A percentile compares a stretch with the other conserved stretches of the same genome.
Evolutionary conservation across 2,888 invertebrate species (phyloP).

Genomic region (Tubiluchus corallicola): DNA sequence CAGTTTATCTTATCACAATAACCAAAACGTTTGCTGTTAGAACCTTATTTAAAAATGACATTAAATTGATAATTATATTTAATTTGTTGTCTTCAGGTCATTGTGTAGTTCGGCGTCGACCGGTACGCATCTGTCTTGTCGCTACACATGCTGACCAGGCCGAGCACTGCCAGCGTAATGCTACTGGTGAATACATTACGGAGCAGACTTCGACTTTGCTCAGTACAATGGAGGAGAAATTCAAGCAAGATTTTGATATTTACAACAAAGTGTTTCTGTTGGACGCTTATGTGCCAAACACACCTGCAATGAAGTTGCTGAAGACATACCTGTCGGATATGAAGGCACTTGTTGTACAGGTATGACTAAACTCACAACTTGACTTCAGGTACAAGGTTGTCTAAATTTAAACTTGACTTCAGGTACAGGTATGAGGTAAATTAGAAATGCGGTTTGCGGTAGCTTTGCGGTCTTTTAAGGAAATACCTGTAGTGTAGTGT

Average conservation of each 20-base stretch:
- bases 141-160: slow-evolving; percentile 42
- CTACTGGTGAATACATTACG: slow-evolving; percentile 39
- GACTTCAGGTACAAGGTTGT: too few relatives aligned
- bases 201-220: slow-evolving; percentile 36
- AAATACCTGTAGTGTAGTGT: too few relatives aligned
- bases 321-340: slow-evolving; percentile 36
- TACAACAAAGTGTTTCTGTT: slow-evolving; percentile 38
- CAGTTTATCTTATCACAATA: too few relatives aligned
- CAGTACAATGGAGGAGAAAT: slow-evolving; percentile 25
- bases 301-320: slow-evolving; percentile 41
- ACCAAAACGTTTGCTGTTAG: too few relatives aligned
- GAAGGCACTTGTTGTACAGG: slow-evolving; percentile 37
- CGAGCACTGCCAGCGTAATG: slow-evolving; percentile 34
- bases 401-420: too few relatives aligned
- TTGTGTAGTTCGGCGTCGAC: slow-evolving; percentile 37
- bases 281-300: slow-evolving; percentile 42
- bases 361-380: too few relatives aligned
- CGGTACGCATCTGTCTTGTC: slow-evolving; percentile 38
- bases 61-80: too few relatives aligned
- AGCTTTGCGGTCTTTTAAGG: too few relatives aligned
- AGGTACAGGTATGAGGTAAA: too few relatives aligned
- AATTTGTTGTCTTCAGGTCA: too few relatives aligned
- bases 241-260: slow-evolving; percentile 39
- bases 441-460: too few relatives aligned
- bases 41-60: too few relatives aligned